These are phyloP conservation scores for Poecilia wingei DNA, from an alignment of 2,797 vertebrate genomes.

Conservation along the genomic window DNA sequence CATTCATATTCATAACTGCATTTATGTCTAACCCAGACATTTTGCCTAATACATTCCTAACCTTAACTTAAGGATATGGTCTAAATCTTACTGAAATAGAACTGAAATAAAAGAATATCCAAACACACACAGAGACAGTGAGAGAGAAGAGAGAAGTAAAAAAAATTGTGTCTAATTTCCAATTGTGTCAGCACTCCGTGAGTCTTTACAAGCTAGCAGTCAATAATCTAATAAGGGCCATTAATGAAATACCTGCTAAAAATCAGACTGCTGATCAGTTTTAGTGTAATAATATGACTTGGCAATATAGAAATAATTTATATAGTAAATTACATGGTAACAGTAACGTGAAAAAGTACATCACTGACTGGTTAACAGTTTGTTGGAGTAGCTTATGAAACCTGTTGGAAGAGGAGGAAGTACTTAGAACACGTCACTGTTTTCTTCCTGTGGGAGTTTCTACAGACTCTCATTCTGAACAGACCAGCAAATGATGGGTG, in stretches of 20 bases:
- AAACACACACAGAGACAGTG: neutral
- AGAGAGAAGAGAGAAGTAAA: neutral
- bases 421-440: neutral
- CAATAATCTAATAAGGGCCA: too few relatives aligned
- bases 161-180: too few relatives aligned
- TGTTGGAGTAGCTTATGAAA: neutral
- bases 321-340: neutral
- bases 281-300: neutral
- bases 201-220: too few relatives aligned
- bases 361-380: neutral
- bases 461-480: neutral
- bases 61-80: neutral
- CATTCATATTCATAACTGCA: neutral
- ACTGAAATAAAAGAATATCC: neutral
- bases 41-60: neutral
- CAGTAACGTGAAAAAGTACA: neutral
- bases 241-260: too few relatives aligned
- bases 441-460: neutral
- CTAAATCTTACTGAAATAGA: neutral
- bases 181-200: too few relatives aligned
- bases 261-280: neutral
- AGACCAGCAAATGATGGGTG: neutral
- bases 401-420: neutral
- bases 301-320: neutral
- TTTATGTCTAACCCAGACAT: neutral